These are phyloP conservation scores for Heliconius hortense DNA, from an alignment of 2,888 invertebrate genomes.

Conservation along the genomic window DNA sequence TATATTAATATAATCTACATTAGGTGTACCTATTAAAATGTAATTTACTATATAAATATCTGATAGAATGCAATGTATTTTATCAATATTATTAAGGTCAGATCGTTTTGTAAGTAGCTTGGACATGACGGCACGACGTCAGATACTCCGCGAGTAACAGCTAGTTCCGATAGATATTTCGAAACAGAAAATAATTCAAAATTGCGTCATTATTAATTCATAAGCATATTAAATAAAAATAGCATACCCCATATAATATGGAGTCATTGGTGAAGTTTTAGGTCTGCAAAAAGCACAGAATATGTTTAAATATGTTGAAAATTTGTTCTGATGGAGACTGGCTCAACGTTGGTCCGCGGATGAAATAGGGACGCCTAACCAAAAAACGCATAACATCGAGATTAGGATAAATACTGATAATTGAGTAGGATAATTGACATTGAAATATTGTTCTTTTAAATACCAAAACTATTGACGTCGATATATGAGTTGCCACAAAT, in stretches of 20 bases:
- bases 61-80: slow-evolving; percentile 39
- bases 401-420: slow-evolving; percentile 6
- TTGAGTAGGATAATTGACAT: background rate
- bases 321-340: slow-evolving; percentile 20
- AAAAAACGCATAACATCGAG: slow-evolving; percentile 1
- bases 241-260: background rate
- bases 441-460: background rate
- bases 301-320: background rate
- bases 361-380: slow-evolving; percentile 1
- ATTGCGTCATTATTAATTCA: background rate
- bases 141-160: slow-evolving; percentile 10
- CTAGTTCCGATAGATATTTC: background rate
- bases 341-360: slow-evolving; percentile 4
- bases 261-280: slow-evolving; percentile 40
- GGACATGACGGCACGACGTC: background rate
- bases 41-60: slow-evolving; percentile 54
- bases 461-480: background rate
- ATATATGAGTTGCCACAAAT: background rate
- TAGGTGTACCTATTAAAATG: slow-evolving; percentile 46
- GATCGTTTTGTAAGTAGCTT: slow-evolving; percentile 12
- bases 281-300: slow-evolving; percentile 53
- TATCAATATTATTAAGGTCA: slow-evolving; percentile 24
- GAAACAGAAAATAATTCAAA: background rate
- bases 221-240: background rate
- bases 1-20: slow-evolving; percentile 54